Evolutionary conservation across 2,888 invertebrate species (phyloP).

Genomic region (Eupithecia tripunctaria): DNA sequence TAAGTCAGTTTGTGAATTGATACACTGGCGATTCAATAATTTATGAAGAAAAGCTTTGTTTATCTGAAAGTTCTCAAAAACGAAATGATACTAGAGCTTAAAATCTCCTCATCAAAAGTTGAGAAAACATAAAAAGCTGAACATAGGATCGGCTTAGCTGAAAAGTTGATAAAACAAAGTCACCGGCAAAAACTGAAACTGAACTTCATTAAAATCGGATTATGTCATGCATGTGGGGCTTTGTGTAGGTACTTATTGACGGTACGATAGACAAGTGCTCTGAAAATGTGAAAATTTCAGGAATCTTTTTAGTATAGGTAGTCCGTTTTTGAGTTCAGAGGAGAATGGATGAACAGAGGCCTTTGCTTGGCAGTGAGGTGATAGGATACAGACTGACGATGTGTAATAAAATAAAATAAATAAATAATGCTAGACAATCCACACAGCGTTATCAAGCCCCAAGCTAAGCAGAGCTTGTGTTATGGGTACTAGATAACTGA

Average conservation of each 20-base stretch:
- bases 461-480: too few species aligned
- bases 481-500: too few species aligned
- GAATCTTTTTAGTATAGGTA: neutral
- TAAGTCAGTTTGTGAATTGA: too few species aligned
- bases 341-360: neutral
- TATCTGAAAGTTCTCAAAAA: too few species aligned
- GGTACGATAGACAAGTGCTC: constrained; percentile 6
- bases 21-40: too few species aligned
- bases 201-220: constrained; percentile 46
- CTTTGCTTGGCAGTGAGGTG: neutral
- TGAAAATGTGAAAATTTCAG: constrained; percentile 11
- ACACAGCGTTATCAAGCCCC: too few species aligned
- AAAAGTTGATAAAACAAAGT: constrained; percentile 36
- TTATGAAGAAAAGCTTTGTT: too few species aligned
- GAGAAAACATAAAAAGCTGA: constrained; percentile 14
- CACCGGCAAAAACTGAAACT: constrained; percentile 22
- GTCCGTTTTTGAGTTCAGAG: neutral
- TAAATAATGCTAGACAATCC: too few species aligned
- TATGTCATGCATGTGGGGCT: constrained; percentile 23
- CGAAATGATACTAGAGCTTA: neutral
- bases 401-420: too few species aligned
- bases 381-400: neutral
- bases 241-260: constrained; percentile 9
- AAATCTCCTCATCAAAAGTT: constrained; percentile 22
- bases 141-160: constrained; percentile 27